phyloP scores from a whole-genome alignment of 2,113 vertebrate species.

The Myodes glareolus region DNA sequence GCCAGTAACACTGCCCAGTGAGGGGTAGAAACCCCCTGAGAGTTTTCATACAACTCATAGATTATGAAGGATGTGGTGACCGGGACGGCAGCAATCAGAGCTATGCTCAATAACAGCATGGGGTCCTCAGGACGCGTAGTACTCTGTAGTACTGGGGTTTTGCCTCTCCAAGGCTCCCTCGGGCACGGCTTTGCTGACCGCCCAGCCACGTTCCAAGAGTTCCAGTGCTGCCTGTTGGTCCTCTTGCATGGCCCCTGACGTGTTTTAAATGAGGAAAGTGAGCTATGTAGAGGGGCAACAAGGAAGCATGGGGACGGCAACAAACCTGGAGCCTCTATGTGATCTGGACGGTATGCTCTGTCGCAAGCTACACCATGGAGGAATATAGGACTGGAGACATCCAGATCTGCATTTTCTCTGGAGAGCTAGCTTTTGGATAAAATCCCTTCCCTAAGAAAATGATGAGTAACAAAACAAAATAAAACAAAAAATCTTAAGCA shows the following conservation, averaged over 20 bases:
- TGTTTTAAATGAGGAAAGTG: not conserved
- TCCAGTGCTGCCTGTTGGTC: too few relatives aligned
- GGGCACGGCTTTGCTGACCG: accelerated
- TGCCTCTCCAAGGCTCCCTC: too few relatives aligned
- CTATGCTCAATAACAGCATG: too few relatives aligned
- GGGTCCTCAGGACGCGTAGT: too few relatives aligned
- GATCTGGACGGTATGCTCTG: not conserved
- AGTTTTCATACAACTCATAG: too few relatives aligned
- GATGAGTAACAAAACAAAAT: not conserved
- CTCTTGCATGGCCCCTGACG: too few relatives aligned
- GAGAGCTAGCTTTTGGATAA: not conserved
- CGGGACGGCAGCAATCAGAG: too few relatives aligned
- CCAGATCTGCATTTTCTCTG: not conserved
- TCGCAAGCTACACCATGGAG: not conserved
- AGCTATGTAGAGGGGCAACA: not conserved
- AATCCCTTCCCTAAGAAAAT: not conserved
- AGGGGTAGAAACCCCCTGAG: too few relatives aligned
- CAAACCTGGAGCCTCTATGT: not conserved
- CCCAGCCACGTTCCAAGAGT: too few relatives aligned
- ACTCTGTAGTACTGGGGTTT: too few relatives aligned
- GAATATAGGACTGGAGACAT: not conserved
- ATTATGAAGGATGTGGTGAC: too few relatives aligned
- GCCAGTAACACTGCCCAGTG: too few relatives aligned
- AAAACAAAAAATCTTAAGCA: not conserved
- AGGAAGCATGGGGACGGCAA: not conserved